Evolutionary conservation across 2,113 vertebrate species (phyloP), one percentile per base, ranked within the genome.

Genomic region (Xerus inauris): DNA sequence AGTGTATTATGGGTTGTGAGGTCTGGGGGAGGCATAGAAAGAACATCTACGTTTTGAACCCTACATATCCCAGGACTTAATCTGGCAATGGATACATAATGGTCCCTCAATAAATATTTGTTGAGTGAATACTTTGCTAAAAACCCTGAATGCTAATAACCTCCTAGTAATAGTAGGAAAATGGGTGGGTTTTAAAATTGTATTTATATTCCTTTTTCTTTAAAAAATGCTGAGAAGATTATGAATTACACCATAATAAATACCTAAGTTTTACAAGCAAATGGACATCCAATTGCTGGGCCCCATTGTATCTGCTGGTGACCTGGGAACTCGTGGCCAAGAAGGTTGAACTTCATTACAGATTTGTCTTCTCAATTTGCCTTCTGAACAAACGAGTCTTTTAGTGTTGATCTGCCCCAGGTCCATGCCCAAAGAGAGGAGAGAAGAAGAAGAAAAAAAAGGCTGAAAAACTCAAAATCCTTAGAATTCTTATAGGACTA

Each of bases 401-500:
- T 20, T 6, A 17, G 54, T n/a, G 35, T n/a, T 42, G 22, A 77
- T 59, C 30, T 85, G 24, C 57, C 49, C 51, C 32, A 80, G 17
- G 64, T 72, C 64, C 45, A 14, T 35, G 45, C 4, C 14, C 45
- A 57, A 62, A 86, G 42, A 0, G 19, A 24, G 54, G 24, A 57
- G 54, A 57, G 2, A 19, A 6, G 3, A 65, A 65, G 30, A 65
- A 65, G 28, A 64, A 32, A 40, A 49, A n/a, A 32, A 79, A n/a
- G 6, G 12, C 10, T 49, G 64, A 38, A 85, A 77, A 72, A 42
- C 24, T 77, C 54, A 67, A 92, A 89, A 73, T 90, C 71, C 72
- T 85, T 79, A 69, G 71, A 64, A 89, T 93, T 93, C 59, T 54
- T 71, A 64, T n/a, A 79, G 71, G 64, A 45, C 72, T 85, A 10